phyloP scores from a whole-genome alignment of 2,888 invertebrate species.

The Lasioglossum malachurum region DNA sequence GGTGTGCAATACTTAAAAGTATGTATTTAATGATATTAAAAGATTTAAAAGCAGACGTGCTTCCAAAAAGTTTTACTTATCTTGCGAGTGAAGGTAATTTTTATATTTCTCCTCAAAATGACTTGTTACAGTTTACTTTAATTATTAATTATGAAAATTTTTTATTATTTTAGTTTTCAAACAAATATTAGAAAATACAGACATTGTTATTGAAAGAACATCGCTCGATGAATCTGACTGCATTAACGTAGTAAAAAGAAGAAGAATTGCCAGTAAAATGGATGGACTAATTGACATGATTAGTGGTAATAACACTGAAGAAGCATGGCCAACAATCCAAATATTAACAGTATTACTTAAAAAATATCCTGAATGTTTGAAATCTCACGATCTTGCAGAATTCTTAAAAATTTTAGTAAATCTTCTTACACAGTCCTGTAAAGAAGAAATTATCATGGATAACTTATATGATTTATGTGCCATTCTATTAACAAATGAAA shows the following conservation, averaged over 20 bases:
- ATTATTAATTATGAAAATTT: conserved; percentile 5
- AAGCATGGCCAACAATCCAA: conserved; percentile 84
- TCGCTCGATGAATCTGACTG: conserved; percentile 48
- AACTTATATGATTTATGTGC: conserved; percentile 81
- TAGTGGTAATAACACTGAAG: conserved; percentile 77
- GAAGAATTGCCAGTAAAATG: conserved; percentile 74
- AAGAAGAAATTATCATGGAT: conserved; percentile 79
- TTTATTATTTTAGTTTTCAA: conserved; percentile 77
- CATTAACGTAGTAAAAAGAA: conserved; percentile 76
- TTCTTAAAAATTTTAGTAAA: conserved; percentile 84
- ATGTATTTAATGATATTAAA: conserved; percentile 82
- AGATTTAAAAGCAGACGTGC: conserved; percentile 74
- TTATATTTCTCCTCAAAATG: background rate
- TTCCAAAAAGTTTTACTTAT: conserved; percentile 71
- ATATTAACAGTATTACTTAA: conserved; percentile 82
- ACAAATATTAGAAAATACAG: conserved; percentile 77
- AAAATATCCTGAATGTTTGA: conserved; percentile 84
- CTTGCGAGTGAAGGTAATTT: conserved; percentile 80
- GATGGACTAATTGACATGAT: conserved; percentile 76
- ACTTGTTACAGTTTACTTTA: background rate
- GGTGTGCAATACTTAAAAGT: conserved; percentile 83
- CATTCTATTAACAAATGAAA: conserved; percentile 79
- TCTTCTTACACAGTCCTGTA: conserved; percentile 75
- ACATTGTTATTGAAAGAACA: conserved; percentile 21
- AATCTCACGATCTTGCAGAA: conserved; percentile 78